Evolutionary conservation across 2,888 invertebrate genomes (phyloP).

Genomic region (Nomada fucata): DNA sequence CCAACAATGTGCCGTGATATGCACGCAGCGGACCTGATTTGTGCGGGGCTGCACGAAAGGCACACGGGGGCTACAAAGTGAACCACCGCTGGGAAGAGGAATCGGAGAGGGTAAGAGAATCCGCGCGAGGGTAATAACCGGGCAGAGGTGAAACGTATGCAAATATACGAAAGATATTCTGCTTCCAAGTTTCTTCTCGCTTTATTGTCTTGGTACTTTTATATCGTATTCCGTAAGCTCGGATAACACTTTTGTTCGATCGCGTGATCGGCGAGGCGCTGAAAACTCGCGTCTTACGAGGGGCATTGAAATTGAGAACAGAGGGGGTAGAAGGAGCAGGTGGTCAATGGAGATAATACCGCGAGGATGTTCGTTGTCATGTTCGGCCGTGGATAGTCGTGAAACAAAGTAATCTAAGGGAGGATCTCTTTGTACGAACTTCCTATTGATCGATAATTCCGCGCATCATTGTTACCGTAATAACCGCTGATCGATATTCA

Average conservation of each 20-base stretch:
- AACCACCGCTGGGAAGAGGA: not conserved
- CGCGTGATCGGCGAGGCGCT: slow-evolving; percentile 61
- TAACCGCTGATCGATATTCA: slow-evolving; percentile 59
- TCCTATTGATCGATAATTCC: slow-evolving; percentile 70
- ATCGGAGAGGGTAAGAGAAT: not conserved
- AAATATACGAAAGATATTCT: not conserved
- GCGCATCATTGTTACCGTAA: slow-evolving; percentile 68
- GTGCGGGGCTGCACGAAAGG: slow-evolving; percentile 27
- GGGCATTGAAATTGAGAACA: slow-evolving; percentile 52
- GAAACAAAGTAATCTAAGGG: slow-evolving; percentile 65
- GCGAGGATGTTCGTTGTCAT: slow-evolving; percentile 55
- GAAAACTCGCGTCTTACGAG: slow-evolving; percentile 57
- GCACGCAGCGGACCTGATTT: not conserved
- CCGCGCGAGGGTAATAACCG: too few species aligned
- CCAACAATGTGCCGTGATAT: slow-evolving; percentile 49
- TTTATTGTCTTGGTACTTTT: too few species aligned
- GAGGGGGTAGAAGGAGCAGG: slow-evolving; percentile 57
- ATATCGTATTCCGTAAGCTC: not conserved
- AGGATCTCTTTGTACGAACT: slow-evolving; percentile 68
- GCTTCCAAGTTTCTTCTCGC: not conserved
- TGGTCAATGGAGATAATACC: slow-evolving; percentile 67
- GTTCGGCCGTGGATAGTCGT: slow-evolving; percentile 43
- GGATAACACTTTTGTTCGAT: slow-evolving; percentile 11
- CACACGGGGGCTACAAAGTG: slow-evolving; percentile 29
- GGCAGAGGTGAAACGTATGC: too few species aligned